phyloP scores from a whole-genome alignment of 2,797 vertebrate species.

The Gambusia yucatana region DNA sequence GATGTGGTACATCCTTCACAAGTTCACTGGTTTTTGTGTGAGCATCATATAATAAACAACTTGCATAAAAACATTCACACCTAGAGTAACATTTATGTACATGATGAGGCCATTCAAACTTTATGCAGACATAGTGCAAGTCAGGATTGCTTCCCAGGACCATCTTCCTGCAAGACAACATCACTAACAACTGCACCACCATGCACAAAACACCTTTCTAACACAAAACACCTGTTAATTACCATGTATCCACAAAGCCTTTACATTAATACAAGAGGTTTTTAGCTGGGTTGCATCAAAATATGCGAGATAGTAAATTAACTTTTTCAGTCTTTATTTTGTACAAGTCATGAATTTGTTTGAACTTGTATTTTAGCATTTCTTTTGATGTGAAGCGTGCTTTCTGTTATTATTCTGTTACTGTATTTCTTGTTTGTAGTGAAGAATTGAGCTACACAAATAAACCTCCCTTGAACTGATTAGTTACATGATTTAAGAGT shows the following conservation, averaged over 20 bases:
- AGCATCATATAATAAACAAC: background rate
- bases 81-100: background rate
- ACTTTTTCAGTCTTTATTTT: background rate
- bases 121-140: background rate
- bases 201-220: background rate
- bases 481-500: background rate
- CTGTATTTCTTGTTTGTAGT: background rate
- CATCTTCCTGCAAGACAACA: background rate
- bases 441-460: background rate
- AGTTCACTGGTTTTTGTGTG: background rate
- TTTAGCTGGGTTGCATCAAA: background rate
- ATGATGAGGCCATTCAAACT: background rate
- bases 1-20: background rate
- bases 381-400: background rate
- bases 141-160: background rate
- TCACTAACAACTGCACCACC: background rate
- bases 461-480: background rate
- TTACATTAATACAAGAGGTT: background rate
- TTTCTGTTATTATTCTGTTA: background rate
- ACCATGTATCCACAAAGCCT: background rate
- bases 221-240: background rate
- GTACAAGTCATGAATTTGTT: background rate
- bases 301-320: background rate
- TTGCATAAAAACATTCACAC: background rate
- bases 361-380: background rate